phyloP scores from a whole-genome alignment of 2,113 vertebrate genomes.

The Plecotus auritus region DNA sequence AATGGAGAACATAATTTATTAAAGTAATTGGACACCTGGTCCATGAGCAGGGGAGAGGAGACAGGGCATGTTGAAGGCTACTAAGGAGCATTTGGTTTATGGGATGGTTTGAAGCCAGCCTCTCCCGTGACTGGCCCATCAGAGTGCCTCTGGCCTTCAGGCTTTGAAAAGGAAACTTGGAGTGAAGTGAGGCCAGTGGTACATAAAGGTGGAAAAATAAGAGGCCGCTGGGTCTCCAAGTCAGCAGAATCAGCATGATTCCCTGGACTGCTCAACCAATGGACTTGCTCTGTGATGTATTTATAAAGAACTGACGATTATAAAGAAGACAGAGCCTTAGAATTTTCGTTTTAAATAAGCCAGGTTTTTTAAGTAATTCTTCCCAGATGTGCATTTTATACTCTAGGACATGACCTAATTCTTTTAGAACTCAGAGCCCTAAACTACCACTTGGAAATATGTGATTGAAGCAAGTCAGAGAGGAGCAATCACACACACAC shows the following conservation, averaged over 20 bases:
- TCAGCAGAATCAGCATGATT: neutral
- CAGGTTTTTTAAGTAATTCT: slow-evolving; percentile 8
- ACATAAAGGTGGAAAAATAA: neutral
- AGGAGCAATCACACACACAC: neutral
- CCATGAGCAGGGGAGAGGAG: neutral
- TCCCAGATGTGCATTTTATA: neutral
- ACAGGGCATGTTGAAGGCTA: neutral
- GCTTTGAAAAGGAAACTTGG: neutral
- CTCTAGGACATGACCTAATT: neutral
- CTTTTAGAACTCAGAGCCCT: neutral
- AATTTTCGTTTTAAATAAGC: slow-evolving; percentile 7
- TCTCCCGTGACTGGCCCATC: neutral
- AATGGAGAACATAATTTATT: neutral
- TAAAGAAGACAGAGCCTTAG: neutral
- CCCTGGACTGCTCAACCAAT: neutral
- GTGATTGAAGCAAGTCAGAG: neutral
- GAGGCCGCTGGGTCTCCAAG: no score
- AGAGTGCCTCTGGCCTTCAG: neutral
- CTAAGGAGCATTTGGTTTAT: neutral
- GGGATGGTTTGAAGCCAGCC: neutral
- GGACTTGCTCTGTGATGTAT: neutral
- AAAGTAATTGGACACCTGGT: neutral
- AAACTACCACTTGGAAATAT: neutral
- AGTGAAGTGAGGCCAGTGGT: neutral
- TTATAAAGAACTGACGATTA: neutral